Evolutionary conservation across 2,113 vertebrate species (phyloP), one percentile per base, ranked within the genome.

Genomic region (Nettapus auritus): DNA sequence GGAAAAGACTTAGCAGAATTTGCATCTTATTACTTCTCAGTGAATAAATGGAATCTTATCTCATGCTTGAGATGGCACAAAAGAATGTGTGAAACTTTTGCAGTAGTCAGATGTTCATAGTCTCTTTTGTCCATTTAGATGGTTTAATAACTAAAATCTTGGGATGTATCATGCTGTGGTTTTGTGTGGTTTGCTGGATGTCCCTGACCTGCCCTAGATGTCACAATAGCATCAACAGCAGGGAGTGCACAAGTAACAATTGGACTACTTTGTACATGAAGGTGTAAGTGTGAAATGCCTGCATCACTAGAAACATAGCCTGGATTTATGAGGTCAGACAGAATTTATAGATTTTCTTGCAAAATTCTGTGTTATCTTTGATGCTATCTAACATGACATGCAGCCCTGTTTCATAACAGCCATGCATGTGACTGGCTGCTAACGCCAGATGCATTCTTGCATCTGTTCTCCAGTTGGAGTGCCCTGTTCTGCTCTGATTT

Each of bases 11-110:
- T 81, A 74, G 29, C 26, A 79, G 56, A 75, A 86, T 86, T 94
- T 92, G 33, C 69, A 88, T 88, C 46, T 81, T 94, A 90, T 60
- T 78, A 48, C 26, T 92, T 80, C 52, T 40, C 56, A 56, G 8
- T 56, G 68, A 70, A 70, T 83, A 60, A 34, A 52, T 4, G 8
- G 48, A 77, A 86, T 52, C 7, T 63, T 80, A 63, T 57, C 71
- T 81, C 17, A 5, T 34, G 46, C 46, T 71, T 52, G 38, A 75
- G 33, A 64, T 20, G 57, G 17, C 13, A 84, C 22, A 67, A 78
- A 94, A 88, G 50, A 22, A 74, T 11, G 19, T 71, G 13, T 16
- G 11, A 57, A 93, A n/a, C 11, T 63, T 86, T 34, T 46, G 8
- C 50, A 15, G 17, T 7, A 59, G 55, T 50, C 36, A 88, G 22